Evolutionary conservation across 1,140 invertebrate genomes (phyloP).

Genomic region (Atta cephalotes): DNA sequence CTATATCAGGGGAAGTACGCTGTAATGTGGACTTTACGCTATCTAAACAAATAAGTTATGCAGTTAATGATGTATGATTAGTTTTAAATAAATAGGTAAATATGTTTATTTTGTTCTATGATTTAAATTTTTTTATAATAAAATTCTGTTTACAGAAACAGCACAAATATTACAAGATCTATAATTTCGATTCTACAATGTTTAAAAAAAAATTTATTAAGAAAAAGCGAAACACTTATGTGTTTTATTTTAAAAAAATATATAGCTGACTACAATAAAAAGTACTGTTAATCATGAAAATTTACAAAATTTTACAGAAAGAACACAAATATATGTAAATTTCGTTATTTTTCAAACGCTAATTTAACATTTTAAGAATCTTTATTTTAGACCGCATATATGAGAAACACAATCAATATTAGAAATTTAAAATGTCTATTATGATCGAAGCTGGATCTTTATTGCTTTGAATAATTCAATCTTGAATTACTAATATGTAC

Average conservation of each 20-base stretch:
- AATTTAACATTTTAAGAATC: neutral
- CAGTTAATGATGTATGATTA: neutral
- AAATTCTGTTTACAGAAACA: neutral
- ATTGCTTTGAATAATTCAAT: no score
- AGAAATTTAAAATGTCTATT: no score
- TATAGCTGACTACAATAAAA: neutral
- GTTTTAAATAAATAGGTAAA: neutral
- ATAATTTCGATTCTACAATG: neutral
- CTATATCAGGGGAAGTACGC: neutral
- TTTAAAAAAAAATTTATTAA: constrained; percentile 27
- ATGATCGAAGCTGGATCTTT: no score
- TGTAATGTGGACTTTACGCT: neutral
- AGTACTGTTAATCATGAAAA: neutral
- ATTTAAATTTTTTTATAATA: neutral
- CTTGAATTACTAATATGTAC: no score
- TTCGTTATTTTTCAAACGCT: neutral
- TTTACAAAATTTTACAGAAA: neutral
- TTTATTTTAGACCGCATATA: no score
- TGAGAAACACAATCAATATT: no score
- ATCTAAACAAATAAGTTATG: neutral
- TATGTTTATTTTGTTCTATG: neutral
- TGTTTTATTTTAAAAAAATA: constrained; percentile 6
- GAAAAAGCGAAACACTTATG: neutral
- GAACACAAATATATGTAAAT: neutral
- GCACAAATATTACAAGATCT: constrained; percentile 1